These are phyloP conservation scores for Dasyurus viverrinus DNA, from an alignment of 2,113 vertebrate species.

Conservation along the genomic window DNA sequence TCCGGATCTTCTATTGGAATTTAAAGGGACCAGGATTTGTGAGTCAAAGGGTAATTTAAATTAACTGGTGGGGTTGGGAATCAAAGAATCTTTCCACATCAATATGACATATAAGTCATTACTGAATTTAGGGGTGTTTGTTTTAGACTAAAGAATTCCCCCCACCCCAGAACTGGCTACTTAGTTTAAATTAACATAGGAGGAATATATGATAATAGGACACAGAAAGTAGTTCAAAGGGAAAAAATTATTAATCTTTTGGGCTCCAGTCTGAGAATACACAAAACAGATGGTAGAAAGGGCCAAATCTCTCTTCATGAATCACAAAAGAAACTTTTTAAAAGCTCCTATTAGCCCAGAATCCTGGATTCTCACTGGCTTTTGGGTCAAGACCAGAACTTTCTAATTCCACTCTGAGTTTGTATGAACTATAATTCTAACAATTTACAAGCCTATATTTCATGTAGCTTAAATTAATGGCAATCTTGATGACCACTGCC, in stretches of 20 bases:
- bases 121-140: constrained; percentile 46
- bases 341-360: neutral
- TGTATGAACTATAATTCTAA: neutral
- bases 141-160: constrained; percentile 33
- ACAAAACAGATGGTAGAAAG: constrained; percentile 7
- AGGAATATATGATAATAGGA: constrained; percentile 14
- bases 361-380: neutral
- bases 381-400: too few species aligned
- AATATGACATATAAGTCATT: constrained; percentile 54
- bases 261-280: neutral
- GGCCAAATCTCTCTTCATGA: neutral
- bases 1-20: too few species aligned
- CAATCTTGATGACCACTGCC: neutral
- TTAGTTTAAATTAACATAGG: constrained; percentile 8
- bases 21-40: too few species aligned
- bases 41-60: too few species aligned
- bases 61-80: too few species aligned
- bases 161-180: neutral
- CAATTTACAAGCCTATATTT: neutral
- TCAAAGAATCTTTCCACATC: too few species aligned
- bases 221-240: neutral
- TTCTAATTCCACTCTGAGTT: neutral
- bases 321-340: neutral
- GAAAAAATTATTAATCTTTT: constrained; percentile 18
- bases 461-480: neutral